Evolutionary conservation across 1,140 invertebrate species (phyloP).

Genomic region (Cydia fagiglandana): DNA sequence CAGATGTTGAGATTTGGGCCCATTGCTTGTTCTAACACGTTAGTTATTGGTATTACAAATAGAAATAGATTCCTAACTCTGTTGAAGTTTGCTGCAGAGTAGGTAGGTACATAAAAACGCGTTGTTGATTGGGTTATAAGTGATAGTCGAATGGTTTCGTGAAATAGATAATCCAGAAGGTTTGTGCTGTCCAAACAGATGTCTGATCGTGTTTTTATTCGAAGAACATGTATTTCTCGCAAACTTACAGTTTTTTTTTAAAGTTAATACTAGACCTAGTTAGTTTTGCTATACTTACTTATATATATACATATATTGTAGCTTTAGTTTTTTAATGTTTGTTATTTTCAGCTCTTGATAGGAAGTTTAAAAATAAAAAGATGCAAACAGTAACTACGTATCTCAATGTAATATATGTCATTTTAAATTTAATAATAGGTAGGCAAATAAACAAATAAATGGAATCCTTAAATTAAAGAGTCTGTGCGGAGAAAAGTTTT

Average conservation of each 20-base stretch:
- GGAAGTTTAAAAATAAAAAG: too few relatives aligned
- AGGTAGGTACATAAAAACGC: neutral
- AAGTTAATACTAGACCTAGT: neutral
- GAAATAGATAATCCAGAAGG: neutral
- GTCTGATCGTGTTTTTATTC: neutral
- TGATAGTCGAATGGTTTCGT: too few relatives aligned
- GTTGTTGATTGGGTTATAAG: neutral
- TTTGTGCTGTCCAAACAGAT: neutral
- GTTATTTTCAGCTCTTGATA: too few relatives aligned
- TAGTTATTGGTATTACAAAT: constrained; percentile 34
- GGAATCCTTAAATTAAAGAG: too few relatives aligned
- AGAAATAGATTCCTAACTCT: neutral
- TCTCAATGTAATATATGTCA: too few relatives aligned
- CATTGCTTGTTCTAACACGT: constrained; percentile 33
- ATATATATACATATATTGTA: too few relatives aligned
- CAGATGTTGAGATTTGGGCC: constrained; percentile 34
- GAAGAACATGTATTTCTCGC: neutral
- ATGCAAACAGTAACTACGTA: too few relatives aligned
- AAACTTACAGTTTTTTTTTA: neutral
- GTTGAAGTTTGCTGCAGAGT: constrained; percentile 18
- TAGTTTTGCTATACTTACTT: too few relatives aligned
- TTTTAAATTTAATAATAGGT: too few relatives aligned
- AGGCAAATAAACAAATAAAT: too few relatives aligned
- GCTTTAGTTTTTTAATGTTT: too few relatives aligned
- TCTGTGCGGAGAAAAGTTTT: too few relatives aligned